Percentiles rank a stretch among this genome's conserved stretches.
Conservation (phyloP, 2,797 vertebrate genomes). For the Chloroceryle inda region DNA sequence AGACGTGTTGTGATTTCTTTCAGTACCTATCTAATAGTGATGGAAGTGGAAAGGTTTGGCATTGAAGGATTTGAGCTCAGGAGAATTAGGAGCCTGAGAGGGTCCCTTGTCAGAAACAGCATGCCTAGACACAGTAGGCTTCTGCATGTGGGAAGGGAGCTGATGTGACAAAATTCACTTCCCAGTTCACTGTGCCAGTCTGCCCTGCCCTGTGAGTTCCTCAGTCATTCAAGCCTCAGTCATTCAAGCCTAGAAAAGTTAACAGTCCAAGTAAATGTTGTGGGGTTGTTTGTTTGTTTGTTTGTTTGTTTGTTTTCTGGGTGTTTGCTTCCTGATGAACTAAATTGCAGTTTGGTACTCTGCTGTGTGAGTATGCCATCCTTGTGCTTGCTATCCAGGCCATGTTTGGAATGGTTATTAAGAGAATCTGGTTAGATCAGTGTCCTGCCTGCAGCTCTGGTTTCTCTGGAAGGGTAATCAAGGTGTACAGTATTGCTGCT, state of each 20-base stretch:
- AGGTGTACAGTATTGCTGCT: neutral
- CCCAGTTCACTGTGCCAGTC: neutral
- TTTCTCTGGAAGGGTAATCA: neutral
- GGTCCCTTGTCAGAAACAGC: neutral
- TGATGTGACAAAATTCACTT: neutral
- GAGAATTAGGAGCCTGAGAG: neutral
- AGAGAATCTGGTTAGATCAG: neutral
- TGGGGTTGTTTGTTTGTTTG: too few species aligned
- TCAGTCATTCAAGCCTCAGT: neutral
- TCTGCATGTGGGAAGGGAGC: neutral
- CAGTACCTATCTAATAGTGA: neutral
- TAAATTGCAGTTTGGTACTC: neutral
- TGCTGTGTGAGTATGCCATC: rapidly evolving
- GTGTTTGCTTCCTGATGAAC: neutral
- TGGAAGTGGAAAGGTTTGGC: neutral
- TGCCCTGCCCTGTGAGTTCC: neutral
- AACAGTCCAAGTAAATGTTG: neutral
- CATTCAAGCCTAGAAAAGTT: neutral
- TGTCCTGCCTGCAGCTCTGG: neutral
- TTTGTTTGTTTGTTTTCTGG: too few species aligned
- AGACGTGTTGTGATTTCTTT: neutral
- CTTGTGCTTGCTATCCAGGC: neutral
- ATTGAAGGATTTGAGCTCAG: neutral
- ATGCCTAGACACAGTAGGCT: neutral
- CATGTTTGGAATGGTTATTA: neutral